A percentile compares a stretch with the other conserved stretches of the same genome.
These are phyloP conservation scores for Lamprotornis superbus DNA, from an alignment of 2,113 vertebrate genomes.

Conservation along the genomic window DNA sequence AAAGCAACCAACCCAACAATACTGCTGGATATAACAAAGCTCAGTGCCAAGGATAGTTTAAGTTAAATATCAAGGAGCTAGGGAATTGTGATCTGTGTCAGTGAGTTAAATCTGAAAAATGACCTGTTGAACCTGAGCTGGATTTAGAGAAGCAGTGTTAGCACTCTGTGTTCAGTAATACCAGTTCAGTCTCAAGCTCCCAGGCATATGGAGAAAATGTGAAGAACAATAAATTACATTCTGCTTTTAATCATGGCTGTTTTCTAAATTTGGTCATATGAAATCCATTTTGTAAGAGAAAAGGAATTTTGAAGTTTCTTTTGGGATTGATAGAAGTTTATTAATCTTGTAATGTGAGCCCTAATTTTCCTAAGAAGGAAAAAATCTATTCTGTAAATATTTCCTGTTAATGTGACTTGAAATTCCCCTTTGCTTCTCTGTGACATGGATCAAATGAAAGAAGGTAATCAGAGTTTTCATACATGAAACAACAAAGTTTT, in stretches of 20 bases:
- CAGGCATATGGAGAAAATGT: background rate
- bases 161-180: background rate
- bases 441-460: background rate
- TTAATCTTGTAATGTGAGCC: conserved; percentile 31
- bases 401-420: background rate
- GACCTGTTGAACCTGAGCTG: background rate
- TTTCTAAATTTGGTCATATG: conserved; percentile 29
- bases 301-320: conserved; percentile 60
- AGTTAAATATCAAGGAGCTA: background rate
- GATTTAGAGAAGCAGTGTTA: background rate
- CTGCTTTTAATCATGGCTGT: conserved; percentile 36
- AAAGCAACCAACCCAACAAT: background rate
- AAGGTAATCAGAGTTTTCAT: background rate
- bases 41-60: background rate
- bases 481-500: background rate
- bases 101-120: background rate
- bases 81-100: background rate
- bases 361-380: conserved; percentile 40
- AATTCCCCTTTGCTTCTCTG: background rate
- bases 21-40: background rate
- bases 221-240: background rate
- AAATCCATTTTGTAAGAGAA: conserved; percentile 33
- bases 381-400: background rate
- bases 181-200: background rate
- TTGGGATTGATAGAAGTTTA: conserved; percentile 50